A percentile compares a stretch with the other conserved stretches of the same genome.
Evolutionary conservation across 2,888 invertebrate genomes (phyloP).

Genomic region (Netelia melanura): DNA sequence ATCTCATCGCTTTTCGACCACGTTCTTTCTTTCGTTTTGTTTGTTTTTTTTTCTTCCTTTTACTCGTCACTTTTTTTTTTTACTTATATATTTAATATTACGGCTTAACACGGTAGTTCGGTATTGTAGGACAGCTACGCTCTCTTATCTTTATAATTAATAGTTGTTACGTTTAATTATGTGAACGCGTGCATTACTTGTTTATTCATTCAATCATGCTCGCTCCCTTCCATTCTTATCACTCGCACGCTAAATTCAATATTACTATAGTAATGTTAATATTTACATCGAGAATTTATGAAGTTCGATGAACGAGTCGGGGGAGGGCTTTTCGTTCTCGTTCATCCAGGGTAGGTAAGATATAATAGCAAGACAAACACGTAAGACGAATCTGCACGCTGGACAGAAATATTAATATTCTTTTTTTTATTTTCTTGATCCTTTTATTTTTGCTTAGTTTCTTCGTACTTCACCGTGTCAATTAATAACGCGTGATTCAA

Average conservation of each 20-base stretch:
- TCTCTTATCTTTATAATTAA: constrained; percentile 80
- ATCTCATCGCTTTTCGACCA: constrained; percentile 56
- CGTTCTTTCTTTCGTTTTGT: constrained; percentile 49
- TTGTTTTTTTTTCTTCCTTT: constrained; percentile 52
- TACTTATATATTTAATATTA: constrained; percentile 72
- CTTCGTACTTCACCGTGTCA: constrained; percentile 41
- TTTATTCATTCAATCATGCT: constrained; percentile 44
- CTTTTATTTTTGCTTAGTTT: constrained; percentile 16
- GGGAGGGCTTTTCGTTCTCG: constrained; percentile 70
- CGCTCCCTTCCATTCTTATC: constrained; percentile 49
- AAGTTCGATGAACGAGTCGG: constrained; percentile 78
- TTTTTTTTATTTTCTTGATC: constrained; percentile 39
- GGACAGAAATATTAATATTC: constrained; percentile 68
- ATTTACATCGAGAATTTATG: constrained; percentile 84
- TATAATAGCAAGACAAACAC: constrained; percentile 79
- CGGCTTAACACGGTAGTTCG: constrained; percentile 81
- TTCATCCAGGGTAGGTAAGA: constrained; percentile 72
- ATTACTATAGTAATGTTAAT: constrained; percentile 81
- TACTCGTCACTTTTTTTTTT: constrained; percentile 54
- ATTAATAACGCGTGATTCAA: constrained; percentile 35
- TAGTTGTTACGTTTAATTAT: constrained; percentile 83
- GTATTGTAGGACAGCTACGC: constrained; percentile 84
- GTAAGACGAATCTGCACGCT: constrained; percentile 72
- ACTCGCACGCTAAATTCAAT: constrained; percentile 69
- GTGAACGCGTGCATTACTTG: constrained; percentile 67